phyloP scores from a whole-genome alignment of 1,140 invertebrate genomes.

The Ridgeia piscesae region DNA sequence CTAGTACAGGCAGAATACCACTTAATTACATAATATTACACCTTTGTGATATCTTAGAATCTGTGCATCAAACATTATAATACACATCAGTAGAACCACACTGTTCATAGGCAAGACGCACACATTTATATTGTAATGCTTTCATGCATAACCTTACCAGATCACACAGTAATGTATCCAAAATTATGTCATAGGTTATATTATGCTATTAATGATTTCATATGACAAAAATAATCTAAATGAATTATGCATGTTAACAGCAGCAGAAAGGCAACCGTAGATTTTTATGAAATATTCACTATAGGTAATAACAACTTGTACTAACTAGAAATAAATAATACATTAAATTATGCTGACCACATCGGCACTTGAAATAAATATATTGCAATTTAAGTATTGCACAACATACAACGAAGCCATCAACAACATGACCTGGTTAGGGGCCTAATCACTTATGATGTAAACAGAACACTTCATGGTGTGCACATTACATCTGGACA shows the following conservation, averaged over 20 bases:
- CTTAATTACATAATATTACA: background rate
- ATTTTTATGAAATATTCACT: background rate
- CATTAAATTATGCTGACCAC: background rate
- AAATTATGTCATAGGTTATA: background rate
- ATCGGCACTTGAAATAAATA: background rate
- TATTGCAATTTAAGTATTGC: background rate
- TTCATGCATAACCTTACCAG: too few relatives aligned
- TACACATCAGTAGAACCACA: background rate
- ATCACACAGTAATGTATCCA: background rate
- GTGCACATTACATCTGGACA: background rate
- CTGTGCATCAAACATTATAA: background rate
- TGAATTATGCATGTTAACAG: too few relatives aligned
- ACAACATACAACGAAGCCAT: background rate
- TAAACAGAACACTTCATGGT: background rate
- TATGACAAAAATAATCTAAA: too few relatives aligned
- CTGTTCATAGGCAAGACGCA: too few relatives aligned
- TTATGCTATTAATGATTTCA: background rate
- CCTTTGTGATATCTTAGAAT: background rate
- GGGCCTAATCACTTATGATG: background rate
- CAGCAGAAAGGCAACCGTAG: background rate
- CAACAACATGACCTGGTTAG: background rate
- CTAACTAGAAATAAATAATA: constrained; percentile 2
- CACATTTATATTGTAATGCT: too few relatives aligned
- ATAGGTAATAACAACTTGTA: background rate
- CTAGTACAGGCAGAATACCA: background rate